These are phyloP conservation scores for Monochamus saltuarius DNA, from an alignment of 1,140 invertebrate species.

Conservation along the genomic window DNA sequence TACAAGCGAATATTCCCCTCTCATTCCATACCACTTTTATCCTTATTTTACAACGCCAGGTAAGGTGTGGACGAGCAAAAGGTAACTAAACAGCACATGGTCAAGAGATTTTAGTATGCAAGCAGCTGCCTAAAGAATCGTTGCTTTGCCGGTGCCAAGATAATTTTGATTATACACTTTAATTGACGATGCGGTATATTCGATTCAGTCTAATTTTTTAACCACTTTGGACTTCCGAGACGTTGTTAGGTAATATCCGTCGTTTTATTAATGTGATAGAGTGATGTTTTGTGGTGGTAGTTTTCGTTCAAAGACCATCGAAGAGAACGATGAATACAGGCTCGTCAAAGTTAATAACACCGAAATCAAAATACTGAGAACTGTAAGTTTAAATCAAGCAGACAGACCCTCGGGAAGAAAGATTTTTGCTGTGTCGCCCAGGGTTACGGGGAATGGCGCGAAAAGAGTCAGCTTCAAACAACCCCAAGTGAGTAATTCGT, in stretches of 20 bases:
- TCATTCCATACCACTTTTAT: too few species aligned
- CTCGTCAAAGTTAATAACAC: constrained; percentile 33
- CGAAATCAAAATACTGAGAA: constrained; percentile 37
- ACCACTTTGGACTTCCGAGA: too few species aligned
- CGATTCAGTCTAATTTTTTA: too few species aligned
- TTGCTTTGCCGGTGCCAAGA: too few species aligned
- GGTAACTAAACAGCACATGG: too few species aligned
- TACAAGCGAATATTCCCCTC: too few species aligned
- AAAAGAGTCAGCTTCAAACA: constrained; percentile 12
- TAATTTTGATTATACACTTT: too few species aligned
- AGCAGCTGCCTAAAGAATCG: too few species aligned
- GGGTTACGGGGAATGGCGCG: constrained; percentile 23
- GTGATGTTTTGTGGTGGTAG: constrained; percentile 44
- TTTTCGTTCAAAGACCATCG: constrained; percentile 38
- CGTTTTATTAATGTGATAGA: constrained; percentile 1
- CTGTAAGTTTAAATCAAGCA: constrained; percentile 33
- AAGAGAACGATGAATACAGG: constrained; percentile 39
- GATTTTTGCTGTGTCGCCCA: constrained; percentile 36
- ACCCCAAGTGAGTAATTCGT: constrained; percentile 13
- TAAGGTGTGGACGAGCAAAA: too few species aligned
- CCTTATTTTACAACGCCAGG: too few species aligned
- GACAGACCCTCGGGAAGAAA: constrained; percentile 24
- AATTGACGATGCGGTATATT: too few species aligned
- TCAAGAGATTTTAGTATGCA: too few species aligned
- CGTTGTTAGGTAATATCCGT: background rate